Conservation (phyloP, 2,113 vertebrate species). For the Pangasianodon hypophthalmus region DNA sequence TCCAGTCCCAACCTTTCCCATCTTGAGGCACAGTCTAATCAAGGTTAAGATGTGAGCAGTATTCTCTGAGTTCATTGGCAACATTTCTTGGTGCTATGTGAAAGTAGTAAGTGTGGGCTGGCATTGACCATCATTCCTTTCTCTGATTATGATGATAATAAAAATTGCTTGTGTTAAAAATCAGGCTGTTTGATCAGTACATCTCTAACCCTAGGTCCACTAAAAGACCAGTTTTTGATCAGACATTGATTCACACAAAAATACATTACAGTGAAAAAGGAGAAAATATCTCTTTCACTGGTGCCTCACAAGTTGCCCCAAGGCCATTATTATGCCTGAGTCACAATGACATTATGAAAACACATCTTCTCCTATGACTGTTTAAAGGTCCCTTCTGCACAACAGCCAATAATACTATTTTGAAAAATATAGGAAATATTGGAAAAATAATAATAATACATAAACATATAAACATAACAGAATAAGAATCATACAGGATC, state of each 20-base stretch:
- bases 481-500: not conserved
- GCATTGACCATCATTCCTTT: not conserved
- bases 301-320: not conserved
- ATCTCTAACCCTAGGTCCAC: not conserved
- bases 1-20: not conserved
- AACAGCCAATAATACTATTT: not conserved
- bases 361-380: not conserved
- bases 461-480: not conserved
- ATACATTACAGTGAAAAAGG: not conserved
- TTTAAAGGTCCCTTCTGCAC: not conserved
- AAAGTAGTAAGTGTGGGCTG: not conserved
- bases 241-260: not conserved
- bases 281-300: not conserved
- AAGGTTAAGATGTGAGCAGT: not conserved
- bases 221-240: not conserved
- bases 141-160: not conserved
- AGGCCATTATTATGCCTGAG: not conserved
- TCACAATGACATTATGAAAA: not conserved
- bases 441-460: not conserved
- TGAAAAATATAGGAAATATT: not conserved
- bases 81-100: not conserved
- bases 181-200: not conserved
- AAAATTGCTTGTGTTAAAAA: not conserved
- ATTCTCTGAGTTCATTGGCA: not conserved
- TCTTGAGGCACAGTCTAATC: not conserved